phyloP scores from a whole-genome alignment of 2,888 invertebrate species.

The Tryphoninae sp. region DNA sequence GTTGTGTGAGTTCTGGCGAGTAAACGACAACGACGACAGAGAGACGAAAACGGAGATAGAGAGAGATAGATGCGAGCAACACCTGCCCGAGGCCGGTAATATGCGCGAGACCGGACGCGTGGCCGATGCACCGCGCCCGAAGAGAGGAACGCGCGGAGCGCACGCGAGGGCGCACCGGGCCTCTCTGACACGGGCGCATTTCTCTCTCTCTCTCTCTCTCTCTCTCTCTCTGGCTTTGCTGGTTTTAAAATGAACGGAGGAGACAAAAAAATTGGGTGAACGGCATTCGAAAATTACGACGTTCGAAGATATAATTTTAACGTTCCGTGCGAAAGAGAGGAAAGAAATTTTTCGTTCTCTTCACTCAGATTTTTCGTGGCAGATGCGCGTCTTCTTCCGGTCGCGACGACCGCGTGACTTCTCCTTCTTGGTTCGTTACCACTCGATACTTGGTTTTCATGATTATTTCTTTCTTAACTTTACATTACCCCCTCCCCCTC shows the following conservation, averaged over 20 bases:
- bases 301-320: conserved; percentile 64
- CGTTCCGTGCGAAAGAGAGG: conserved; percentile 30
- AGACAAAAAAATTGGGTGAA: conserved; percentile 68
- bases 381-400: conserved; percentile 34
- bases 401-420: background rate
- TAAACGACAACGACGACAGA: conserved; percentile 23
- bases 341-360: conserved; percentile 28
- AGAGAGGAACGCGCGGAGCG: conserved; percentile 26
- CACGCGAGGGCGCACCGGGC: conserved; percentile 64
- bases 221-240: conserved; percentile 58
- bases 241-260: conserved; percentile 65
- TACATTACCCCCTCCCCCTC: background rate
- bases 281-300: conserved; percentile 65
- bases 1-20: background rate
- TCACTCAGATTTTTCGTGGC: conserved; percentile 47
- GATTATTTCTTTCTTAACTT: background rate
- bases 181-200: conserved; percentile 24
- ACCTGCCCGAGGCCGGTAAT: conserved; percentile 59
- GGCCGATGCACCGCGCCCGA: conserved; percentile 58
- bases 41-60: background rate
- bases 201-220: no score
- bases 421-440: background rate
- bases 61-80: conserved; percentile 23
- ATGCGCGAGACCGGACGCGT: conserved; percentile 63
- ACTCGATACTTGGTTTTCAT: background rate